These are phyloP conservation scores for Athalia cordata DNA, from an alignment of 2,888 invertebrate genomes.

Conservation along the genomic window DNA sequence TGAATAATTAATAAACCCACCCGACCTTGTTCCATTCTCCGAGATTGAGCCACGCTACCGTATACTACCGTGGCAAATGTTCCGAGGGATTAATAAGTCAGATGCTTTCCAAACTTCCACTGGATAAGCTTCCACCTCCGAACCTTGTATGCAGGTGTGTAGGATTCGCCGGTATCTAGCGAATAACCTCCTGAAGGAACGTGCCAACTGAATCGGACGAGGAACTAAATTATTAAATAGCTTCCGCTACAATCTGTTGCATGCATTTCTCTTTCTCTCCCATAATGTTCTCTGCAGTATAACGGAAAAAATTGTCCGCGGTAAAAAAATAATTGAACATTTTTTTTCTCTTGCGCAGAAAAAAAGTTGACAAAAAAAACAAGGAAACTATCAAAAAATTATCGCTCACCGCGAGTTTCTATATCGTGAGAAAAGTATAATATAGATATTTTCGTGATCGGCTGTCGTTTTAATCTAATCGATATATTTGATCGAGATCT, in stretches of 20 bases:
- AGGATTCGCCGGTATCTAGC: neutral
- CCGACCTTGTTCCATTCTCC: slow-evolving; percentile 72
- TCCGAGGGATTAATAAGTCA: slow-evolving; percentile 41
- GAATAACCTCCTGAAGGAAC: neutral
- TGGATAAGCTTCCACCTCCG: neutral
- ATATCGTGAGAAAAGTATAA: too few species aligned
- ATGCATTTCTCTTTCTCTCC: slow-evolving; percentile 22
- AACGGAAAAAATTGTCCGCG: too few species aligned
- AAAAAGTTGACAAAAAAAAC: neutral
- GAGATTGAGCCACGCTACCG: slow-evolving; percentile 67
- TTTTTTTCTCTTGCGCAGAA: too few species aligned
- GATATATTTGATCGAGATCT: slow-evolving; percentile 20
- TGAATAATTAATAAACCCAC: slow-evolving; percentile 66
- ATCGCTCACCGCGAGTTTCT: neutral
- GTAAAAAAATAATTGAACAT: too few species aligned
- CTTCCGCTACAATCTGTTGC: slow-evolving; percentile 59
- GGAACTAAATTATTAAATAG: slow-evolving; percentile 56
- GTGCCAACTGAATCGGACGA: slow-evolving; percentile 38
- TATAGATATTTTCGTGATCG: neutral
- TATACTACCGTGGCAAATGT: slow-evolving; percentile 55
- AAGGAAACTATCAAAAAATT: neutral
- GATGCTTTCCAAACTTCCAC: slow-evolving; percentile 12
- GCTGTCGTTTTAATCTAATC: slow-evolving; percentile 30
- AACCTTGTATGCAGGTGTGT: neutral
- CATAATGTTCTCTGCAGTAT: too few species aligned